These are phyloP conservation scores for Drosophila nikananu DNA, from an alignment of 1,140 invertebrate species.

Conservation along the genomic window DNA sequence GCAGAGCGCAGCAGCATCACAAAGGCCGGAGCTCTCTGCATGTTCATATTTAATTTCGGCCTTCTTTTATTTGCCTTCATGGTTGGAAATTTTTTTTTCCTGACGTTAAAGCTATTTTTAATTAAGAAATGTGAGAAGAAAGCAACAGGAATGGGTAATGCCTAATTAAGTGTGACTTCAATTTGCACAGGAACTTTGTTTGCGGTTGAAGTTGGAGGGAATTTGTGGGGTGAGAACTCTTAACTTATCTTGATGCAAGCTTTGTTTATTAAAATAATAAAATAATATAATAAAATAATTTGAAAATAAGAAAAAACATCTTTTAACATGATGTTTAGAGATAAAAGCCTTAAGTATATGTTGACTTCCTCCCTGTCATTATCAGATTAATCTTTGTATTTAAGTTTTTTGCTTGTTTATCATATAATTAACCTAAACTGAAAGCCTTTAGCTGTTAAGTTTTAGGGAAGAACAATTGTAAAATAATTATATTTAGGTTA, in stretches of 20 bases:
- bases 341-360: no score
- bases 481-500: no score
- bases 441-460: background rate
- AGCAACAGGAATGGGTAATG: background rate
- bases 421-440: background rate
- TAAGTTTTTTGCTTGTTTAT: no score
- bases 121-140: slow-evolving; percentile 41
- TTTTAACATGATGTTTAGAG: background rate
- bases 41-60: slow-evolving; percentile 24
- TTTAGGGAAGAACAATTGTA: background rate
- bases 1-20: slow-evolving; percentile 67
- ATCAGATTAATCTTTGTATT: no score
- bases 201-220: background rate
- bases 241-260: background rate
- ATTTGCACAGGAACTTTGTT: slow-evolving; percentile 6
- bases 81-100: background rate
- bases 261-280: background rate
- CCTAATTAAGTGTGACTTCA: slow-evolving; percentile 17
- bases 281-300: background rate
- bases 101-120: slow-evolving; percentile 26
- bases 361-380: background rate
- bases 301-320: no score
- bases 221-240: background rate
- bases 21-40: slow-evolving; percentile 46
- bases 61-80: slow-evolving; percentile 9